A percentile compares a stretch with the other conserved stretches of the same genome.
Evolutionary conservation across 2,113 vertebrate species (phyloP).

Genomic region (Thunnus thynnus): DNA sequence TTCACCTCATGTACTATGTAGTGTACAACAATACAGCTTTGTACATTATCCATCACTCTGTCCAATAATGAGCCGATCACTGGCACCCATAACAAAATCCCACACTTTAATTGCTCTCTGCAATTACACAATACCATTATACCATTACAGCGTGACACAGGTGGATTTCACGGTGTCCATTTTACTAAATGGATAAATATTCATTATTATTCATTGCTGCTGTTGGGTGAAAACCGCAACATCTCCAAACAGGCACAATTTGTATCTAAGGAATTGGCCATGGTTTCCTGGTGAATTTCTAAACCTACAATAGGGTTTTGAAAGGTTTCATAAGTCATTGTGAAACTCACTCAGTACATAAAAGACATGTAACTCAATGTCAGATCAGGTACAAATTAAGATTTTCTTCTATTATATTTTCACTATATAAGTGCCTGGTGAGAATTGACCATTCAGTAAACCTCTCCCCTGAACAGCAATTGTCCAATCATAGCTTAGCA

Average conservation of each 20-base stretch:
- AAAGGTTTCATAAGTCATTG: too few relatives aligned
- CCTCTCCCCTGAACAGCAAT: too few relatives aligned
- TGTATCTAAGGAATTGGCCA: neutral
- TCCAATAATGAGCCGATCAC: conserved; percentile 23
- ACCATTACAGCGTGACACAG: conserved; percentile 25
- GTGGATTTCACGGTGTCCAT: conserved; percentile 19
- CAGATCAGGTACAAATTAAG: too few relatives aligned
- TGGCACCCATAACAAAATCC: conserved; percentile 31
- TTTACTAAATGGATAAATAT: conserved; percentile 8
- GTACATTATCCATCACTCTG: conserved; percentile 24
- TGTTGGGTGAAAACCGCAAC: neutral
- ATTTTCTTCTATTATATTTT: too few relatives aligned
- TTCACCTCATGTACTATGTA: too few relatives aligned
- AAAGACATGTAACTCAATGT: too few relatives aligned
- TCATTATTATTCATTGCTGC: conserved; percentile 15
- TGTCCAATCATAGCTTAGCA: too few relatives aligned
- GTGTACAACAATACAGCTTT: neutral
- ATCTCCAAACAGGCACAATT: neutral
- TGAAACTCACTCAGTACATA: too few relatives aligned
- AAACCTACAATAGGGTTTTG: too few relatives aligned
- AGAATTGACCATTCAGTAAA: too few relatives aligned
- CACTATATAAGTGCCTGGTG: too few relatives aligned
- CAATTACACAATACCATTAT: conserved; percentile 38
- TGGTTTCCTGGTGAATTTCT: neutral
- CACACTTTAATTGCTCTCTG: conserved; percentile 25